Conservation (phyloP, 2,797 vertebrate genomes). For the Chromis chromis region DNA sequence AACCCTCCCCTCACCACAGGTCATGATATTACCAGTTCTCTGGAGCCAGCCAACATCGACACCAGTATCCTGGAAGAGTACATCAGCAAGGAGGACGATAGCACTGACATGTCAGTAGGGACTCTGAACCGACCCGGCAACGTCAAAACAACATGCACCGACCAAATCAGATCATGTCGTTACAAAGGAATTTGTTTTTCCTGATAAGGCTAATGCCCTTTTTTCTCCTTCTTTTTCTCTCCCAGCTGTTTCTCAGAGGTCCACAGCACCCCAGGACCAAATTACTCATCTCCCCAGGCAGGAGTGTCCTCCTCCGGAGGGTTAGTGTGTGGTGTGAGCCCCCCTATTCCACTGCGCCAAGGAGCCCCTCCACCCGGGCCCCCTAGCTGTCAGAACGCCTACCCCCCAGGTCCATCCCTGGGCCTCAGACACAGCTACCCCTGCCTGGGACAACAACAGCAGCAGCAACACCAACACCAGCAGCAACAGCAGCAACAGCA, state of each 20-base stretch:
- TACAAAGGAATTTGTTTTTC: conserved; percentile 80
- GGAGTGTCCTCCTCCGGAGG: conserved; percentile 87
- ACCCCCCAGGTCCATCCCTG: conserved; percentile 87
- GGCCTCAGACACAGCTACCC: conserved; percentile 90
- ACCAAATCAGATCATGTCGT: conserved; percentile 72
- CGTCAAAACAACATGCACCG: conserved; percentile 72
- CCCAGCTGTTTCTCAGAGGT: conserved; percentile 88
- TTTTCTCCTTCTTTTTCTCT: conserved; percentile 36
- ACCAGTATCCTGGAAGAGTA: conserved; percentile 99
- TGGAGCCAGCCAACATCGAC: conserved; percentile 98
- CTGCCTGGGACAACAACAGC: conserved; percentile 81
- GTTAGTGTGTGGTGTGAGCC: conserved; percentile 86
- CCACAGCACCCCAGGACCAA: conserved; percentile 83
- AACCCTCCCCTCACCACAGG: conserved; percentile 82
- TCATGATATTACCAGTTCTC: conserved; percentile 97
- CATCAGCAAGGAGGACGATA: conserved; percentile 99
- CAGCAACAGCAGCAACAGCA: conserved; percentile 80
- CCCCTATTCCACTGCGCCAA: conserved; percentile 84
- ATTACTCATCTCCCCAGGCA: conserved; percentile 89
- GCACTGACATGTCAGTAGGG: conserved; percentile 94
- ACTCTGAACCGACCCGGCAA: conserved; percentile 60
- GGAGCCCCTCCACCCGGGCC: conserved; percentile 77
- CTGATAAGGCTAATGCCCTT: conserved; percentile 74
- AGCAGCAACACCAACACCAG: conserved; percentile 76
- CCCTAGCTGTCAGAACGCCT: conserved; percentile 81